phyloP scores from a whole-genome alignment of 1,140 invertebrate species.

The Dreissena rostriformis region DNA sequence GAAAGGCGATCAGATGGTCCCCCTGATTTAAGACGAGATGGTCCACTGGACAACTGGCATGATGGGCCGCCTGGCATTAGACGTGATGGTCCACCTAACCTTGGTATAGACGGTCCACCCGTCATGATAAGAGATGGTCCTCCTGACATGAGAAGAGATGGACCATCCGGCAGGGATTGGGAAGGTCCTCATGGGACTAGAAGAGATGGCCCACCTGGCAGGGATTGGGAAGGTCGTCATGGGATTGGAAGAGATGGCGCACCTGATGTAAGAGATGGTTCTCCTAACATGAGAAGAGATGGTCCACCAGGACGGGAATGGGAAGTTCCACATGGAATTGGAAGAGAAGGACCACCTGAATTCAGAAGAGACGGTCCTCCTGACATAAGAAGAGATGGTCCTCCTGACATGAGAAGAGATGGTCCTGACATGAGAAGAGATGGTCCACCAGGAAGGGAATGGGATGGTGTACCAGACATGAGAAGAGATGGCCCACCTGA shows the following conservation, averaged over 20 bases:
- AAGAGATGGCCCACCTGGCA: slow-evolving; percentile 32
- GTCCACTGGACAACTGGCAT: neutral
- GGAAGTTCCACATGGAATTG: slow-evolving; percentile 1
- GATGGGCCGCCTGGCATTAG: neutral
- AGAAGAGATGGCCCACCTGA: slow-evolving; percentile 35
- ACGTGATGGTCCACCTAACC: slow-evolving; percentile 3
- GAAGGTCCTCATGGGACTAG: slow-evolving; percentile 17
- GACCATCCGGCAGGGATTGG: neutral
- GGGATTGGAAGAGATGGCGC: neutral
- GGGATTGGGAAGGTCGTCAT: slow-evolving; percentile 19
- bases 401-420: neutral
- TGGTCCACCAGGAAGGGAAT: slow-evolving; percentile 46
- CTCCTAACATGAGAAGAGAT: slow-evolving; percentile 16
- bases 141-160: slow-evolving; percentile 3
- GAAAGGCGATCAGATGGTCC: neutral
- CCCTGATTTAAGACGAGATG: neutral
- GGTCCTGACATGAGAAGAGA: slow-evolving; percentile 29
- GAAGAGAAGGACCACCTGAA: slow-evolving; percentile 3
- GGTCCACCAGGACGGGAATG: slow-evolving; percentile 29
- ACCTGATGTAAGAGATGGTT: slow-evolving; percentile 8
- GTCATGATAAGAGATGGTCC: neutral
- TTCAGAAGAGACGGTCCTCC: slow-evolving; percentile 15
- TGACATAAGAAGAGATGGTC: neutral
- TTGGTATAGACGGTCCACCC: neutral
- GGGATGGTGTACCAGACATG: slow-evolving; percentile 41